Base-by-base conservation (phyloP, 64 coral and sea anemone species). In the Astreopora myriophthalma region DNA sequence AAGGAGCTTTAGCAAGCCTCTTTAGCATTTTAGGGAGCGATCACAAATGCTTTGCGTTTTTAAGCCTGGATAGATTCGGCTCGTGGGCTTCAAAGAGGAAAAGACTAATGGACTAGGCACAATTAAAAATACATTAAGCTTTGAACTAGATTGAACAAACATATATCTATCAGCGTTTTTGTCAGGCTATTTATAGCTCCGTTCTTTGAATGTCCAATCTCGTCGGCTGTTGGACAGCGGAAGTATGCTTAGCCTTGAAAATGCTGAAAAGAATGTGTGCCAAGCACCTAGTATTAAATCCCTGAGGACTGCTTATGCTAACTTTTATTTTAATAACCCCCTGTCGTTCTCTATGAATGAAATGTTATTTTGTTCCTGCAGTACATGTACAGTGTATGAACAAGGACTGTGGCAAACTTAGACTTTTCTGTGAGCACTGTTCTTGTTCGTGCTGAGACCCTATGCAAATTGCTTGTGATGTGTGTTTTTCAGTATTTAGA, bases 41-140 rank as follows among this genome's bases (percentile, higher is more conserved):
- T 34, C 35, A 22, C 6, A 61, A 80, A 34, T 19, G 30, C 29
- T 61, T 80, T 58, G 28, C 44, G 25, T 14, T 35, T 80, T 80
- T n/a, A 60, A 34, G 39, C n/a, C n/a, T n/a, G 9, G 48, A 60
- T 58, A 32, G 12, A 71, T 80, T 34, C 30, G 16, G 27, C 26
- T 32, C 22, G 35, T 75, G 11, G 16, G 40, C 32, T 52, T 78
- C 6, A 28, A 78, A 14, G 49, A 28, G 42, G 51, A 32, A 61
- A 35, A 61, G 51, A n/a, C 14, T 61, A 80, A 61, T 80, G 51
- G 57, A 80, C 77, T 61, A 62, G 33, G 28, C 77, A 60, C 48
- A 80, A 80, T 80, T 80, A 80, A 80, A 80, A 80, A 61, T 80
- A 80, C 51, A 80, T 80, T 60, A 80, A 17, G 12, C 48, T 34